Evolutionary conservation across 2,888 invertebrate genomes (phyloP).

Genomic region (Eurois occulta): DNA sequence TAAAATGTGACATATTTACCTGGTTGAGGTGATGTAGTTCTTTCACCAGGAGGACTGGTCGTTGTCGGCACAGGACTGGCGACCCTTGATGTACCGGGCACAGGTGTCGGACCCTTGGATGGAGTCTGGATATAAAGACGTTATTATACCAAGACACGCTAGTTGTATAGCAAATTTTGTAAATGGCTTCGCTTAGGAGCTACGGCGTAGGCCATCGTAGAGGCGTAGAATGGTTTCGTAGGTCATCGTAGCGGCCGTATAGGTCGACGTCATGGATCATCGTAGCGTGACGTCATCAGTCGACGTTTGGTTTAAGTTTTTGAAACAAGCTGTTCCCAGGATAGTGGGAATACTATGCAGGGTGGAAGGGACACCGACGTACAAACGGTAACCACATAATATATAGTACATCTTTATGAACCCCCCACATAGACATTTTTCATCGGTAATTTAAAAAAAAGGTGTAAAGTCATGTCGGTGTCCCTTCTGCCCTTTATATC

Average conservation of each 20-base stretch:
- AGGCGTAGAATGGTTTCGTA: not conserved
- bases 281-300: not conserved
- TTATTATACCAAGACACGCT: not conserved
- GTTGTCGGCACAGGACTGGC: conserved; percentile 72
- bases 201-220: conserved; percentile 18
- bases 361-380: too few species aligned
- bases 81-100: conserved; percentile 68
- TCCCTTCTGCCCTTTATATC: not conserved
- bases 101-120: conserved; percentile 69
- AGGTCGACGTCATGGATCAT: not conserved
- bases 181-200: not conserved
- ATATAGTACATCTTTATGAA: too few species aligned
- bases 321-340: not conserved
- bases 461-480: too few species aligned
- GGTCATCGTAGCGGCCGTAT: not conserved
- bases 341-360: not conserved
- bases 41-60: conserved; percentile 70
- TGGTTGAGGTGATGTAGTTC: conserved; percentile 66
- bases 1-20: conserved; percentile 61
- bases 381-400: not conserved
- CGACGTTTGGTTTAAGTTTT: not conserved
- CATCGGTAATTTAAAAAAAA: not conserved
- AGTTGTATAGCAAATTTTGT: not conserved
- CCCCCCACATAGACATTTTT: not conserved
- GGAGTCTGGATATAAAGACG: conserved; percentile 60